Base-by-base conservation (phyloP, 2,113 vertebrate genomes). In the Neodontobutis hainanensis region DNA sequence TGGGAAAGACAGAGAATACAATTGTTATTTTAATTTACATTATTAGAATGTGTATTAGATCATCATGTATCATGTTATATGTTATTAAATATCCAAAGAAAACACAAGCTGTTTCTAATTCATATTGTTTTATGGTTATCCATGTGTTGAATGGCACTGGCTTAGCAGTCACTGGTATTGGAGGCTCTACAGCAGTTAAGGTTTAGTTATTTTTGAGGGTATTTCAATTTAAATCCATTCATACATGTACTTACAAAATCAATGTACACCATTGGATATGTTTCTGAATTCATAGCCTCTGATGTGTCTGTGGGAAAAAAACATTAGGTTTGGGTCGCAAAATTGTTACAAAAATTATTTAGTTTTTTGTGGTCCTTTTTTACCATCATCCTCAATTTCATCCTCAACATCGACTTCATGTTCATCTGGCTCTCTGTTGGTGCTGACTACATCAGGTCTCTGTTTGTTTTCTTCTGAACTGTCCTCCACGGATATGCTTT, bases 281-380 rank as follows among this genome's bases (percentile, higher is more conserved):
- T 75, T 72, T 89, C 85, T 58, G 72, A 59, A 43, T 76, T 88
- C 34, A 53, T 5, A 10, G 62, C 55, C 68, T 87, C 81, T 66
- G 68, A 68, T 48, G 77, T 86, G 66, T 90, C 85, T 89, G 64
- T 64, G 6, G 55, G 46, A 57, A 74, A 27, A 36, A 56, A 42
- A 53, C 42, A 5, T 40, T 44, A 3, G n/a, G 11, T 44, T 67
- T 12, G 63, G 42, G 14, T 7, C 65, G 61, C 27, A 35, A 59
- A 51, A 63, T 50, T 0, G 19, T 11, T 4, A 11, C 61, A 65
- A 2, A 36, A 34, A 34, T 2, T 4, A n/a, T 64, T 16, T 42
- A 6, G 1, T 61, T 34, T 46, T 10, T 40, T 43, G 7, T 10
- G 2, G 47, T 53, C 8, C 36, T 9, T 3, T 40, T 63, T 75